Base-by-base conservation (phyloP, 2,888 invertebrate genomes). In the Netelia fuscicornis region DNA sequence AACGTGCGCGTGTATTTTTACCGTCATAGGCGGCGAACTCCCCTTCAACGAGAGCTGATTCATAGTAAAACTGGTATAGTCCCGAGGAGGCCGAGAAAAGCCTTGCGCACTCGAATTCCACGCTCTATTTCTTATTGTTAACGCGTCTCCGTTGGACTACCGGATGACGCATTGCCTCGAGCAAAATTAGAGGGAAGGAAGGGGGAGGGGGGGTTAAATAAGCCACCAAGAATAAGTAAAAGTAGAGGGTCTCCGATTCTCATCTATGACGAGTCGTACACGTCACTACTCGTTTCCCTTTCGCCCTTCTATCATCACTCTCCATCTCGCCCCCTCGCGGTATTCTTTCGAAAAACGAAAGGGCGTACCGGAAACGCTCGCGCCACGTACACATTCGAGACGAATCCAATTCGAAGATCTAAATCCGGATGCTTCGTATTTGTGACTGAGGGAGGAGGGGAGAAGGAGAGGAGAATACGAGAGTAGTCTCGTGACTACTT, bases 121-220 rank as follows among this genome's bases (percentile, higher is more conserved):
- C 80, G 85, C 76, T 85, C 72, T 83, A 80, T 85, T 85, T 82
- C 76, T 75, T 80, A 77, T 85, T 76, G 79, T 72, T 76, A 71
- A 79, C 65, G 71, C n/a, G 58, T 65, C 58, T 54, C 62, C 62
- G 72, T 62, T 70, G 75, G 54, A 72, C 72, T 80, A 82, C 80
- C 68, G 76, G 79, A 80, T 85, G 85, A 85, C 82, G 82, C 85
- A 85, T 80, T 74, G 76, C 79, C 72, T 74, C 78, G 54, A 37
- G 37, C 6, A 37, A 37, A 37, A 6, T 6, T 5, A 37, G 37
- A 6, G 2, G 64, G 44, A n/a, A 52, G 37, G 25, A 48, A 30
- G 13, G 23, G 42, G 30, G 11, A 20, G 52, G 44, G 71, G 60
- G 64, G 48, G 64, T 9, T 20, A n/a, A 75, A 64, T 58, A 30